Evolutionary conservation across 2,797 vertebrate species (phyloP).

Genomic region (Miichthys miiuy): DNA sequence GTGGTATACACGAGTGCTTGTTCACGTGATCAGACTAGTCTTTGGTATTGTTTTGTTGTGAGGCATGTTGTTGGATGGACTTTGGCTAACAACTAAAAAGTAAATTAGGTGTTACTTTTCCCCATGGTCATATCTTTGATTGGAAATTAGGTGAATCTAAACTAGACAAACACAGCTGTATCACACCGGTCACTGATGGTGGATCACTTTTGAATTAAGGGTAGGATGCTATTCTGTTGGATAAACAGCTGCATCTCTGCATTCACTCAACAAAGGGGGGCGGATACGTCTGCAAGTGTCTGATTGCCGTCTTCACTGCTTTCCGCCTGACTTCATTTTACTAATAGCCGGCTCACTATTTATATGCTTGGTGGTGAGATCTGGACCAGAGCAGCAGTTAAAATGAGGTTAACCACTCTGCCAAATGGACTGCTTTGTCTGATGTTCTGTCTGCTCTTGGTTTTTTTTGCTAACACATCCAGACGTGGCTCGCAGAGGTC

Average conservation of each 20-base stretch:
- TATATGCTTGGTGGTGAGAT: neutral
- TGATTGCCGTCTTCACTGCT: neutral
- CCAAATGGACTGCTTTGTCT: slow-evolving; percentile 33
- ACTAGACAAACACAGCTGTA: neutral
- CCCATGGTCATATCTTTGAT: neutral
- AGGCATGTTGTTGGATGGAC: neutral
- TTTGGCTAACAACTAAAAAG: neutral
- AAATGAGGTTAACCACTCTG: slow-evolving; percentile 51
- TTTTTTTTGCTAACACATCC: slow-evolving; percentile 33
- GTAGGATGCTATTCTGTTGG: neutral
- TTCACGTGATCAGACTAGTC: too few relatives aligned
- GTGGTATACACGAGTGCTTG: too few relatives aligned
- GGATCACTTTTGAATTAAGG: neutral
- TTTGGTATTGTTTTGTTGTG: too few relatives aligned
- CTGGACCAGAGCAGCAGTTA: slow-evolving; percentile 12
- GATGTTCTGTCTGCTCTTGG: slow-evolving; percentile 10
- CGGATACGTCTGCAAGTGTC: neutral
- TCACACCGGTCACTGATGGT: neutral
- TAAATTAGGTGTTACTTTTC: too few relatives aligned
- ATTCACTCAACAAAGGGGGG: neutral
- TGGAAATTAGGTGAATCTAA: neutral
- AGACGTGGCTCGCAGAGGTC: slow-evolving; percentile 28
- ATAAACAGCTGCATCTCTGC: neutral
- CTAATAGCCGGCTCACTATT: slow-evolving; percentile 16
- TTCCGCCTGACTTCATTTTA: neutral